phyloP scores from a whole-genome alignment of 2,113 vertebrate species.

The Panthera leo region DNA sequence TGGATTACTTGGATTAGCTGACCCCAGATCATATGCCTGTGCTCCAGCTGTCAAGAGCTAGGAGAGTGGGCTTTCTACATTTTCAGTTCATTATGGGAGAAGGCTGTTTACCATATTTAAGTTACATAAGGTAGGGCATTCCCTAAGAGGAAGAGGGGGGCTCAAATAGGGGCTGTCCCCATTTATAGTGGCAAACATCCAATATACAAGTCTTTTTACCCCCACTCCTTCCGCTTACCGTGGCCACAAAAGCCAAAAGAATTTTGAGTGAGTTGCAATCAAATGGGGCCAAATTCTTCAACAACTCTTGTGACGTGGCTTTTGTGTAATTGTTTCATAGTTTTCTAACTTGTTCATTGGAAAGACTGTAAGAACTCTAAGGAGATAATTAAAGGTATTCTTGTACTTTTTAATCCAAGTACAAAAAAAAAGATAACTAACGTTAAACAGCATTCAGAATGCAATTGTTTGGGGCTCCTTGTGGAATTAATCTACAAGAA shows the following conservation, averaged over 20 bases:
- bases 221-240: neutral
- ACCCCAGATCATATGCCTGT: neutral
- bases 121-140: neutral
- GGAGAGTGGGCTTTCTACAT: neutral
- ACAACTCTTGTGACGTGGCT: neutral
- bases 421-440: constrained; percentile 19
- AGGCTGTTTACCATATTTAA: neutral
- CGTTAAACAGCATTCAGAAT: neutral
- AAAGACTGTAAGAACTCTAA: constrained; percentile 39
- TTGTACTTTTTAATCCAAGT: neutral
- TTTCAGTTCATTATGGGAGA: neutral
- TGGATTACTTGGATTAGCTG: neutral
- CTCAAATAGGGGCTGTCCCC: neutral
- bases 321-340: neutral
- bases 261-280: neutral
- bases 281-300: neutral
- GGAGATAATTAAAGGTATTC: neutral
- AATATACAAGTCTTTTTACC: neutral
- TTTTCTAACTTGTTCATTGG: neutral
- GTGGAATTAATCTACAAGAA: constrained; percentile 63
- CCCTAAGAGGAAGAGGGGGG: neutral
- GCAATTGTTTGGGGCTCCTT: neutral
- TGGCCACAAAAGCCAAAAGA: neutral
- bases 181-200: neutral
- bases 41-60: neutral